Evolutionary conservation across 92 coral and sea anemone genomes (phyloP).

Genomic region (Epizoanthus rinbou): DNA sequence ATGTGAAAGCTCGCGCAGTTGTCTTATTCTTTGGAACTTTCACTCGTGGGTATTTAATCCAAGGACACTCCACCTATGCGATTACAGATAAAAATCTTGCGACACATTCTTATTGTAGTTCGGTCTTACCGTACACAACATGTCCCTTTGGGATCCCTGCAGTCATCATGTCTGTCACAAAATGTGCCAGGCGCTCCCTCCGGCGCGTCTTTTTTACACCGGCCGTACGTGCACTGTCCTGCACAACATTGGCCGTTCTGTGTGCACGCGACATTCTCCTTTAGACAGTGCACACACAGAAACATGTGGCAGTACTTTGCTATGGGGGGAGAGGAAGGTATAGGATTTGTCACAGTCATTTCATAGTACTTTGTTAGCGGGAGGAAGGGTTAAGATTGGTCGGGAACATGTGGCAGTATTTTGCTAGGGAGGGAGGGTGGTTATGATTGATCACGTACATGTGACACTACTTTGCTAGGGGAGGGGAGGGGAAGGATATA

Average conservation of each 20-base stretch:
- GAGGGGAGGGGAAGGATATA: not conserved
- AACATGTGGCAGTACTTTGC: slow-evolving; percentile 97
- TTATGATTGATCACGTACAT: not conserved
- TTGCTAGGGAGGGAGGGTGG: slow-evolving; percentile 41
- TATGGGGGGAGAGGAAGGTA: slow-evolving; percentile 20
- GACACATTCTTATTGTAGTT: no score
- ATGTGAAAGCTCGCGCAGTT: no score
- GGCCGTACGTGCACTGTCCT: slow-evolving; percentile 97
- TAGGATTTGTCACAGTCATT: not conserved
- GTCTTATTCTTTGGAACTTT: no score
- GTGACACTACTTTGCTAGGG: slow-evolving; percentile 53
- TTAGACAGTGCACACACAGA: slow-evolving; percentile 96
- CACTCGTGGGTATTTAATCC: no score
- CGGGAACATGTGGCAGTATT: slow-evolving; percentile 93
- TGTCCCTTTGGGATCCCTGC: slow-evolving; percentile 87
- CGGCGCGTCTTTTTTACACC: slow-evolving; percentile 96
- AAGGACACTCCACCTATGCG: no score
- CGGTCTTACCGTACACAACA: slow-evolving; percentile 85
- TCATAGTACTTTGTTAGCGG: no score
- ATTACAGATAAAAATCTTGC: no score
- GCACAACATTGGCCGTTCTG: slow-evolving; percentile 99
- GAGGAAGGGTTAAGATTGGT: not conserved
- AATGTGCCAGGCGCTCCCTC: slow-evolving; percentile 94
- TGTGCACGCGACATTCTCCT: slow-evolving; percentile 99
- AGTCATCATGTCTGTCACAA: slow-evolving; percentile 98